Base-by-base conservation (phyloP, 2,113 vertebrate genomes). In the Semicossyphus pulcher region DNA sequence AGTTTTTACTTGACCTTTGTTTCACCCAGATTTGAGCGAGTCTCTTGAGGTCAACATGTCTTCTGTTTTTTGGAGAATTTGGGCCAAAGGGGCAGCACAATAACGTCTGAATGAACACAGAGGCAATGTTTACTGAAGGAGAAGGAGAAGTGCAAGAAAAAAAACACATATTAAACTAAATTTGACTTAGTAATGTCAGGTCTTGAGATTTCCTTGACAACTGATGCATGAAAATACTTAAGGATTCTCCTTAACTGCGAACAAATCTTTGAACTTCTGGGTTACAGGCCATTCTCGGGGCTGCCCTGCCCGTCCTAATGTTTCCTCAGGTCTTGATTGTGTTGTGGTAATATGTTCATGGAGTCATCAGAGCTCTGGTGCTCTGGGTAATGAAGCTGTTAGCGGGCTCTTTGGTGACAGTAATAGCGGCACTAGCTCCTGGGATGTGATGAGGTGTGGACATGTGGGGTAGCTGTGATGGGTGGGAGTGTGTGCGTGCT, bases 341-440 rank as follows among this genome's bases (percentile, higher is more conserved):
- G 74, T 86, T 85, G 37, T 78, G 83, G 48, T 79, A 31, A 61
- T 68, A 14, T 29, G 67, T 26, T 70, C 61, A 54, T 70, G 45
- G 42, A 48, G 59, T 69, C 80, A 72, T 87, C 80, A 48, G 78
- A 23, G 80, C 72, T 78, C 60, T 42, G 74, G 20, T 49, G 65
- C 83, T 74, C 63, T 63, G 86, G 76, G 83, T 89, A 89, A 90
- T 87, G 89, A 89, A 81, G 84, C 86, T 86, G 88, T 89, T 84
- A 88, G 85, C 47, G 47, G 26, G 57, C 80, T 89, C 77, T 86
- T 81, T 88, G 76, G 53, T 89, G 88, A 86, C 87, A 86, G 78
- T 90, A 88, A 91, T 89, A 78, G 83, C 49, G 11, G 72, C 65
- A 52, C 66, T 44, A 76, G 53, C 86, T 86, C 76, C 60, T 65